Percentiles rank a stretch among this genome's conserved stretches.
Conservation (phyloP, 2,113 vertebrate genomes). For the Sciurus niger region DNA sequence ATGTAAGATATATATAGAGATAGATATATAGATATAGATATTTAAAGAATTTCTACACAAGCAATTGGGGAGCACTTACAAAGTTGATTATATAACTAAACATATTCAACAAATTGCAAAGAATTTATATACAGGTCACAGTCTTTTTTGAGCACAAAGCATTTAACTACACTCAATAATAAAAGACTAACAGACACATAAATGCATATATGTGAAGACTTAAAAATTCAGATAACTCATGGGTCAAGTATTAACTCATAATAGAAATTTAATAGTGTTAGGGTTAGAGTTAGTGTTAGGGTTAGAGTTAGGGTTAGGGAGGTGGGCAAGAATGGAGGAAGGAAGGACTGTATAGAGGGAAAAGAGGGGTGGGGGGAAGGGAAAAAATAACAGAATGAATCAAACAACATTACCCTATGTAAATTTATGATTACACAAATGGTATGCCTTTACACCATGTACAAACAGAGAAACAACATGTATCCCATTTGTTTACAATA, state of each 20-base stretch:
- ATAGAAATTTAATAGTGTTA: constrained; percentile 22
- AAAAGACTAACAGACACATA: constrained; percentile 8
- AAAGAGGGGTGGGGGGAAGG: too few relatives aligned
- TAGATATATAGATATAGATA: neutral
- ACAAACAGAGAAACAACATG: too few relatives aligned
- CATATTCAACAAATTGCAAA: constrained; percentile 60
- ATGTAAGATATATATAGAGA: neutral
- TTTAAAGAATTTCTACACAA: neutral
- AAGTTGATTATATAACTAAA: constrained; percentile 32
- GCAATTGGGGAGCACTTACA: constrained; percentile 41
- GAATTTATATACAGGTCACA: neutral
- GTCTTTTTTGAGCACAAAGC: constrained; percentile 3
- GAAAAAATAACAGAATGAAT: too few relatives aligned
- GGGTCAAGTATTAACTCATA: constrained; percentile 16
- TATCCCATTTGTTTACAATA: too few relatives aligned
- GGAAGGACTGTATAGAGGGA: too few relatives aligned
- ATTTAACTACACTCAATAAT: constrained; percentile 56
- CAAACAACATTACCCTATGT: too few relatives aligned
- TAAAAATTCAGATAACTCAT: neutral
- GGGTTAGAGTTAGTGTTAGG: too few relatives aligned
- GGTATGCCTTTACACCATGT: too few relatives aligned
- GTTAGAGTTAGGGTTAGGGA: too few relatives aligned
- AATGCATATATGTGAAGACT: constrained; percentile 20
- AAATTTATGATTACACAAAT: too few relatives aligned
- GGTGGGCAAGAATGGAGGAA: too few relatives aligned